These are phyloP conservation scores for Corythornis cristatus DNA, from an alignment of 2,113 vertebrate genomes.

Conservation along the genomic window DNA sequence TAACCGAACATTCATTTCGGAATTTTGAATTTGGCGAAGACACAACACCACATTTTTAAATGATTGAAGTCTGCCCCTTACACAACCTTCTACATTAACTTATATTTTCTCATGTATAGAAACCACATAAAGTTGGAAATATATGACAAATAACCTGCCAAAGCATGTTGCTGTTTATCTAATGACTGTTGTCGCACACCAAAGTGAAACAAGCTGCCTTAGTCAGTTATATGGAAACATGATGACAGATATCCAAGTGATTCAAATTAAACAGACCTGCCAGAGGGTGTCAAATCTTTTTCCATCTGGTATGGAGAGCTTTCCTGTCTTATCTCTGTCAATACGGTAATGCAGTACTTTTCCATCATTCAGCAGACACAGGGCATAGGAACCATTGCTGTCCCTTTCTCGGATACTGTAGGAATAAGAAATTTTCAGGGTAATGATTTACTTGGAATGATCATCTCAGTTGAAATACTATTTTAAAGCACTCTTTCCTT, in stretches of 20 bases:
- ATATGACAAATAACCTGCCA: not conserved
- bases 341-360: constrained; percentile 94
- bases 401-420: constrained; percentile 90
- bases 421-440: not conserved
- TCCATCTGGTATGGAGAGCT: constrained; percentile 93
- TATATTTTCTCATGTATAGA: not conserved
- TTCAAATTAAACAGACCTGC: constrained; percentile 82
- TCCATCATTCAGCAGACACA: constrained; percentile 88
- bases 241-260: not conserved
- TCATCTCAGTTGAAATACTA: not conserved
- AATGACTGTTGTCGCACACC: not conserved
- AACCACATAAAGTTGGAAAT: not conserved
- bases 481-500: not conserved
- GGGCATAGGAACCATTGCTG: constrained; percentile 86
- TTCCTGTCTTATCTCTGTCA: constrained; percentile 86
- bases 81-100: not conserved
- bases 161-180: not conserved
- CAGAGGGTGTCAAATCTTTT: constrained; percentile 98
- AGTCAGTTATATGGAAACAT: not conserved
- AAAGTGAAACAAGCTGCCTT: not conserved
- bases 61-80: not conserved
- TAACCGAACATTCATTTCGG: not conserved
- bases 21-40: not conserved
- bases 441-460: not conserved
- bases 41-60: not conserved